Conservation (phyloP, 2,797 vertebrate genomes). For the Pygocentrus nattereri region DNA sequence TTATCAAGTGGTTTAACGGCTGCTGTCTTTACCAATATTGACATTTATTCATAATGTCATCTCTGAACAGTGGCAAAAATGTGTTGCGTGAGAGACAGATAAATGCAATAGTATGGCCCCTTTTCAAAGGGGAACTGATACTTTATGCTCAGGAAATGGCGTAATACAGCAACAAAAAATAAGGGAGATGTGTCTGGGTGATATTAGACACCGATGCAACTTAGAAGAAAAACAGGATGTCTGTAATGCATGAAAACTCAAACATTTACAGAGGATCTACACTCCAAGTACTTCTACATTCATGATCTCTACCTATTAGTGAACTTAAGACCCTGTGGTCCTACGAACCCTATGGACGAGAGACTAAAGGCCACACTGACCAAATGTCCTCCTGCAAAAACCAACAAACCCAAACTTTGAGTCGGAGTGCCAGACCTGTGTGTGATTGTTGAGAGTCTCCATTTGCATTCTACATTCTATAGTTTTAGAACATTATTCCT, state of each 20-base stretch:
- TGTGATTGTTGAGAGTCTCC: not conserved
- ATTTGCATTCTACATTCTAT: not conserved
- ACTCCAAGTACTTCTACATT: no score
- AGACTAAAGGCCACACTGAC: not conserved
- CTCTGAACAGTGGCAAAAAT: not conserved
- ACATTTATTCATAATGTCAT: not conserved
- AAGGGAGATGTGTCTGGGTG: slow-evolving; percentile 1
- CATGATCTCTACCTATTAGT: not conserved
- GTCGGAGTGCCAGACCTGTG: no score
- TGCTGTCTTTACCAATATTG: not conserved
- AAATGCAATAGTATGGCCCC: not conserved
- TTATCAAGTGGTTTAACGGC: not conserved
- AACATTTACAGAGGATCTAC: slow-evolving; percentile 2
- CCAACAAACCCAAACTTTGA: not conserved
- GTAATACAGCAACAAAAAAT: slow-evolving; percentile 16
- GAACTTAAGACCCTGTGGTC: no score
- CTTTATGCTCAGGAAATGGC: slow-evolving; percentile 22
- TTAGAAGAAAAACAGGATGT: slow-evolving; percentile 53
- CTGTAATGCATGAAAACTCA: slow-evolving; percentile 17
- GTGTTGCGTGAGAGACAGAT: not conserved
- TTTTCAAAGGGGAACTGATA: slow-evolving; percentile 30
- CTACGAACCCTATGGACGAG: not conserved
- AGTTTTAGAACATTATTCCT: not conserved
- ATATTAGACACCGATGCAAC: not conserved
- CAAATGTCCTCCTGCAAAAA: not conserved